Evolutionary conservation across 2,113 vertebrate genomes (phyloP), one percentile per base, ranked within the genome.

Genomic region (Tonatia bakeri): DNA sequence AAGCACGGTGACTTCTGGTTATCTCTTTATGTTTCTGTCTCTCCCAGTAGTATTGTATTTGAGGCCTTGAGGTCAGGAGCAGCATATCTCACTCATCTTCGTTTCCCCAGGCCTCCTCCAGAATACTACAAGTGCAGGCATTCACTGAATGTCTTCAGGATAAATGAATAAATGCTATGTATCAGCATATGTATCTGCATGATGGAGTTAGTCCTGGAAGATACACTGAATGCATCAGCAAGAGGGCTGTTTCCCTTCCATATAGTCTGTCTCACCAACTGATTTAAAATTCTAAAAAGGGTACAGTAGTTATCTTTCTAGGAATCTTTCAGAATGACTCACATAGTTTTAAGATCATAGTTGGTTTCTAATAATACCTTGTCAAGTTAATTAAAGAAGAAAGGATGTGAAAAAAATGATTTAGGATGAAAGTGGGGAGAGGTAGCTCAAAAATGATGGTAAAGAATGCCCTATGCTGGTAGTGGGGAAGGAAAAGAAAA

Each of bases 281-380:
- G 81, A 95, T 85, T 96, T 67, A 85, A 92, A 96, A 91, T 93
- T 96, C 94, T 94, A 52, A 69, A 82, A 87, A 73, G 43, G 67
- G 28, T 72, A 22, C 54, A 43, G 20, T 61, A 47, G 38, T 75
- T 45, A 50, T 88, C 50, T 70, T 94, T 75, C 26, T 59, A 64
- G 81, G 81, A 73, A 75, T 90, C 67, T 94, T 95, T 95, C 69
- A 91, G 72, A 72, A 54, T 56, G 82, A 93, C 73, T 70, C 47
- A 38, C 40, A 22, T 47, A 31, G 38, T 43, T 95, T 16, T 87
- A 64, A 94, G 65, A 83, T 70, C 40, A 31, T 38, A 90, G 22
- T 52, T 96, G 76, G 33, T 77, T 72, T 36, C 59, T 33, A 50
- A 85, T 95, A 79, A 69, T 36, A 65, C 47, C 36, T 52, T 61